Evolutionary conservation across 2,797 vertebrate genomes (phyloP).

Genomic region (Esox lucius): DNA sequence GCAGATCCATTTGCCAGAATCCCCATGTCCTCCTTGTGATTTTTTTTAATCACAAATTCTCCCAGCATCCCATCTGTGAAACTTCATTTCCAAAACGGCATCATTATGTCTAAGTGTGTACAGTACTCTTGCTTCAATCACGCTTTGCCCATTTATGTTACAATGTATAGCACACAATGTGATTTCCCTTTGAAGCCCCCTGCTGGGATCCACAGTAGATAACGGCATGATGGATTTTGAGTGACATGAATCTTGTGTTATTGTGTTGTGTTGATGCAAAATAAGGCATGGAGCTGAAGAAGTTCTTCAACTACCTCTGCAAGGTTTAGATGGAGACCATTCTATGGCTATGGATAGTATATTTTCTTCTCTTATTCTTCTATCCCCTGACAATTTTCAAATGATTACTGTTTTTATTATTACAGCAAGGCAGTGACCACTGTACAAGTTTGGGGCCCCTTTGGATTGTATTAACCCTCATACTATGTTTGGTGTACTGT

Average conservation of each 20-base stretch:
- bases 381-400: too few relatives aligned
- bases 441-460: too few relatives aligned
- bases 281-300: background rate
- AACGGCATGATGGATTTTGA: slow-evolving; percentile 16
- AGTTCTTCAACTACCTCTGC: background rate
- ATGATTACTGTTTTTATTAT: too few relatives aligned
- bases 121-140: slow-evolving; percentile 19
- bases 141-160: background rate
- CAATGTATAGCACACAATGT: slow-evolving; percentile 11
- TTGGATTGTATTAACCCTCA: too few relatives aligned
- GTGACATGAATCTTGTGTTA: background rate
- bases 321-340: background rate
- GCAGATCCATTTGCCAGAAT: background rate
- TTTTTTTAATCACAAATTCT: slow-evolving; percentile 3
- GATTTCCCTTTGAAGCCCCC: slow-evolving; percentile 20
- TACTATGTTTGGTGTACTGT: too few relatives aligned
- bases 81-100: slow-evolving; percentile 11
- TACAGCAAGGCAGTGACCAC: too few relatives aligned
- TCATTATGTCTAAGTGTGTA: slow-evolving; percentile 35
- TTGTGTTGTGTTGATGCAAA: slow-evolving; percentile 11
- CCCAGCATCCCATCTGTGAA: slow-evolving; percentile 20
- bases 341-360: too few relatives aligned
- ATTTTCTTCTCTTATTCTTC: too few relatives aligned
- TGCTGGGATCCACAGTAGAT: slow-evolving; percentile 18
- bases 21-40: background rate